A percentile compares a stretch with the other conserved stretches of the same genome.
Conservation (phyloP, 2,797 vertebrate species). For the Malacoraja senta region DNA sequence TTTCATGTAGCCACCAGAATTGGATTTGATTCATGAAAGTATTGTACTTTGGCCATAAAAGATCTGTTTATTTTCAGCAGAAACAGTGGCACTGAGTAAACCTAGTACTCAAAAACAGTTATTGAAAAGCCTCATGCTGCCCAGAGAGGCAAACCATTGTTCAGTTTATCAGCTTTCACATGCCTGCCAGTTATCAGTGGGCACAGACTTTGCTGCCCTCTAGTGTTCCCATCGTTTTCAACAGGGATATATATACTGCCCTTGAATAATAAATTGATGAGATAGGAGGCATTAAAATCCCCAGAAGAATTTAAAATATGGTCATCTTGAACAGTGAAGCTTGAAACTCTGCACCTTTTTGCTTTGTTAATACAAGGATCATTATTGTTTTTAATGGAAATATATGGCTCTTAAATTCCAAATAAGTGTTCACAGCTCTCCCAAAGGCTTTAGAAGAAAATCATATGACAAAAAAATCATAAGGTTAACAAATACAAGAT, state of each 20-base stretch:
- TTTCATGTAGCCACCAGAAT: neutral
- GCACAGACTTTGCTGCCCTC: constrained; percentile 23
- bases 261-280: neutral
- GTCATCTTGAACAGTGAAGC: neutral
- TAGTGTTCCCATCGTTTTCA: constrained; percentile 30
- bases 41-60: neutral
- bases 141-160: constrained; percentile 6
- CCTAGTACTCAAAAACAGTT: constrained; percentile 6
- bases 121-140: neutral
- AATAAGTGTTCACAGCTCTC: neutral
- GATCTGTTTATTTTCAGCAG: neutral
- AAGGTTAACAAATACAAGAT: neutral
- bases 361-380: too few species aligned
- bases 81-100: neutral
- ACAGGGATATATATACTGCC: neutral
- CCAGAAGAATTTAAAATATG: neutral
- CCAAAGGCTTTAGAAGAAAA: neutral
- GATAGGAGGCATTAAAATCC: neutral
- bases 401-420: neutral
- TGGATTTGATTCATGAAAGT: constrained; percentile 5
- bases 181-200: neutral
- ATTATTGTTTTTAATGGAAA: neutral
- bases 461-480: neutral
- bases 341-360: neutral
- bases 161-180: neutral